Percentiles rank a stretch among this genome's conserved stretches.
These are phyloP conservation scores for Scaptomyza cyrtandrae DNA, from an alignment of 2,888 invertebrate species.

Conservation along the genomic window DNA sequence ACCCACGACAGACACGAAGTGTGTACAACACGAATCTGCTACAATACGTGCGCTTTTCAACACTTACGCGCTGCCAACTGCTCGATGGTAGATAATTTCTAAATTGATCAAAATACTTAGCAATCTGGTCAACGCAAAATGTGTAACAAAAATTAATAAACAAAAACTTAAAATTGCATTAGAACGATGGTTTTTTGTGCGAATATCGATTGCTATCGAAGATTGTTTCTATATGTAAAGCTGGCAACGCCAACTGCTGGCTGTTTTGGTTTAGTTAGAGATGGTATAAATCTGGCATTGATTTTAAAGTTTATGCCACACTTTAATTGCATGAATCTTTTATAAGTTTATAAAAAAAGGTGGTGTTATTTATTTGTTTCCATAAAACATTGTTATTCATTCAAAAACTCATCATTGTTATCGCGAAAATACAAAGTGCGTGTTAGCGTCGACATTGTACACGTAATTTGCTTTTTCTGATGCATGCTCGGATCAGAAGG, in stretches of 20 bases:
- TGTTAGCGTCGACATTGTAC: slow-evolving; percentile 95
- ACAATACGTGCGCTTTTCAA: slow-evolving; percentile 28
- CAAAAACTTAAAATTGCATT: too few relatives aligned
- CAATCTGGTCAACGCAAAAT: not conserved
- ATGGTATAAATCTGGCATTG: slow-evolving; percentile 11
- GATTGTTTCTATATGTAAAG: not conserved
- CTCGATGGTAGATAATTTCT: not conserved
- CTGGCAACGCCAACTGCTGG: slow-evolving; percentile 27
- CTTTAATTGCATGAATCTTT: not conserved
- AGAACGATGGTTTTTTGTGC: too few relatives aligned
- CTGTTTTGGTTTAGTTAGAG: not conserved
- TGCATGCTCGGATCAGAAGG: slow-evolving; percentile 91
- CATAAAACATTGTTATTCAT: not conserved
- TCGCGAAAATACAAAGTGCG: slow-evolving; percentile 89
- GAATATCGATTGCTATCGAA: slow-evolving; percentile 5
- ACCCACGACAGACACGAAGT: slow-evolving; percentile 63
- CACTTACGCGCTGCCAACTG: slow-evolving; percentile 46
- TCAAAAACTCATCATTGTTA: slow-evolving; percentile 63
- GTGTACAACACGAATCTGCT: slow-evolving; percentile 47
- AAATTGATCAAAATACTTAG: not conserved
- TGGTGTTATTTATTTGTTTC: not conserved
- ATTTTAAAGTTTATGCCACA: not conserved
- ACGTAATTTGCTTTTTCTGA: slow-evolving; percentile 95
- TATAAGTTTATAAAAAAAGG: not conserved
- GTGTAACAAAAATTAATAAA: not conserved